Evolutionary conservation across 1,140 invertebrate species (phyloP), one percentile per base, ranked within the genome.

Genomic region (Aphidius ervi): DNA sequence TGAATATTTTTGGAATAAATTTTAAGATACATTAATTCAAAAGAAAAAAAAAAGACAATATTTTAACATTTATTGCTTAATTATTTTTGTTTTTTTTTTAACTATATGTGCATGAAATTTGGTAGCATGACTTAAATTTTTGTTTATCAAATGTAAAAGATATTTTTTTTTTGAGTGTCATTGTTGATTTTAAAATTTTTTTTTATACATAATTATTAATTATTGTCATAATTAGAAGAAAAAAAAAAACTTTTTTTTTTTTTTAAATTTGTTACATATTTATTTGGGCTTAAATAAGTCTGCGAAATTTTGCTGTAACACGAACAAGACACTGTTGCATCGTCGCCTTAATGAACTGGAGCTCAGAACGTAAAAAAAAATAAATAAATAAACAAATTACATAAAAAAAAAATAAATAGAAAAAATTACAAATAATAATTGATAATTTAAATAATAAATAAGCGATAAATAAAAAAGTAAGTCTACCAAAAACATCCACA

Each of bases 281-380:
- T 78, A 74, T 79, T 80, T 74, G 74, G 74, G 74, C 71, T 74
- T 70, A 75, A 76, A 52, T 75, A 78, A 80, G 78, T 75, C 76
- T 73, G 67, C 76, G 75, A 79, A 79, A 79, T 79, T 79, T 76
- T 76, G 78, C 75, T 78, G 76, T 80, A 78, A 80, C 74, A 76
- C 78, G 70, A 80, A 79, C 78, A 80, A 79, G 76, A 77, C 71
- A 76, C 69, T 80, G 78, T 78, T 80, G 76, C 78, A 80, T 62
- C 78, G 76, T 66, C 78, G 79, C 71, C 75, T 80, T 72, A 80
- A 80, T 67, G 77, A 79, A 78, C 76, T 79, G 78, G 78, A 78
- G 75, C 75, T 79, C 77, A 79, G 71, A 79, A 78, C 75, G 70
- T 80, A 80, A 77, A 49, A n/a, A 49, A 7, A 43, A 16, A n/a